Percentiles rank a stretch among this genome's conserved stretches.
These are phyloP conservation scores for Sphaeridia pumilis DNA, from an alignment of 2,888 invertebrate genomes.

Conservation along the genomic window DNA sequence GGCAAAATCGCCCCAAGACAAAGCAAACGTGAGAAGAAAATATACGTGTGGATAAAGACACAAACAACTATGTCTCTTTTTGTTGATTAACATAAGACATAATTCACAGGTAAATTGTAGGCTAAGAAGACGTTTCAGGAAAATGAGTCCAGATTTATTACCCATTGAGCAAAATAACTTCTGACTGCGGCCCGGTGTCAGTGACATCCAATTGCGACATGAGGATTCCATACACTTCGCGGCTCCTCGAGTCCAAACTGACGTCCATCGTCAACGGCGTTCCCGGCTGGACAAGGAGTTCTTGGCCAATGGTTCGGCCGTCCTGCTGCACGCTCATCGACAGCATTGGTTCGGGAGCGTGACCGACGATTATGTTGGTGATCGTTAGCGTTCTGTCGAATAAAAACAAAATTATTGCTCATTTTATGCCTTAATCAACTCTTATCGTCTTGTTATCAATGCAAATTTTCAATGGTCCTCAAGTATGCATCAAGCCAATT, in stretches of 20 bases:
- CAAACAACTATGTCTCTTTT: too few relatives aligned
- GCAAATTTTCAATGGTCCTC: too few relatives aligned
- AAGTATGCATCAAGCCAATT: too few relatives aligned
- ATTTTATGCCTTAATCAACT: too few relatives aligned
- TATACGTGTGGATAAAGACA: too few relatives aligned
- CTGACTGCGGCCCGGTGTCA: constrained; percentile 72
- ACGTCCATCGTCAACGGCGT: constrained; percentile 87
- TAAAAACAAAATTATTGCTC: too few relatives aligned
- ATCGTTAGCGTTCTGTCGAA: constrained; percentile 59
- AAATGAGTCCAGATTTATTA: constrained; percentile 40
- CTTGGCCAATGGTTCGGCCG: constrained; percentile 69
- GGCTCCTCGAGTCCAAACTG: constrained; percentile 66
- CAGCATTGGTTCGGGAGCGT: constrained; percentile 69
- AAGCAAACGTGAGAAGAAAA: too few relatives aligned
- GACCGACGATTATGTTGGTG: constrained; percentile 52
- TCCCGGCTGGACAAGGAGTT: constrained; percentile 80
- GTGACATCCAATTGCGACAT: constrained; percentile 83
- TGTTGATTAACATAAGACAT: background rate
- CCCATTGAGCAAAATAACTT: constrained; percentile 86
- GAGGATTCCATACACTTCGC: constrained; percentile 71
- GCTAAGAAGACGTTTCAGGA: background rate
- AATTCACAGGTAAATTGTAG: background rate
- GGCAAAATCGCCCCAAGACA: too few relatives aligned
- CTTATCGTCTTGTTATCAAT: too few relatives aligned
- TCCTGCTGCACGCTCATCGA: constrained; percentile 76